Evolutionary conservation across 2,113 vertebrate genomes (phyloP), one percentile per base, ranked within the genome.

Genomic region (Trogon surrucura): DNA sequence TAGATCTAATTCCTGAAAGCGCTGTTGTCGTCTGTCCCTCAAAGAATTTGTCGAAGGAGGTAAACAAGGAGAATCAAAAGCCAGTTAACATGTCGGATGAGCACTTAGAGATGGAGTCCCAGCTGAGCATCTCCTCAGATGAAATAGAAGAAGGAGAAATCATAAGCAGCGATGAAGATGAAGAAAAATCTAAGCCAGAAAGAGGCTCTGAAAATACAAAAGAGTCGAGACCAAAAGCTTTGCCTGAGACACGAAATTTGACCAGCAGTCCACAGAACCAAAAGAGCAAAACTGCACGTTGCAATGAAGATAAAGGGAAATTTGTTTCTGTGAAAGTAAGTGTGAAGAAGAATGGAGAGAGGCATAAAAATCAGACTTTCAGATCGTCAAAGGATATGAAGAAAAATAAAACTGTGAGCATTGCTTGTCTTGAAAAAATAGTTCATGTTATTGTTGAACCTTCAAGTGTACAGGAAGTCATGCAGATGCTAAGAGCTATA

Each of bases 61-160:
- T 99, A 73, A 99, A 99, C 97, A 99, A 99, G 93, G 99, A 99
- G 97, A 99, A 99, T 95, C 98, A 99, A 91, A 98, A 98, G 87
- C 99, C 99, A 16, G 79, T 97, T 89, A 96, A 81, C 47, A 98
- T 98, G 60, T 87, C 97, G 85, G 96, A 96, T 56, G 93, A 88
- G 34, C 96, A 77, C 29, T 26, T 95, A 15, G 96, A 96, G 70
- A 94, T 78, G 62, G 95, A 94, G 36, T 96, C 94, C 50, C 85
- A 17, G 34, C 93, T 96, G 36, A 97, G 90, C 44, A 73, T 92
- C 58, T 97, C 97, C 91, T 96, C 97, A 93, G 97, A 98, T 97
- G 99, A 99, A 86, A 85, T 99, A 91, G 99, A 99, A 96, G 99
- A 99, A 95, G 99, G 99, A 8, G 99, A 99, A 96, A 99, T 99